Conservation (phyloP, 23 tunicate genomes). For the Halocynthia roretzi region DNA sequence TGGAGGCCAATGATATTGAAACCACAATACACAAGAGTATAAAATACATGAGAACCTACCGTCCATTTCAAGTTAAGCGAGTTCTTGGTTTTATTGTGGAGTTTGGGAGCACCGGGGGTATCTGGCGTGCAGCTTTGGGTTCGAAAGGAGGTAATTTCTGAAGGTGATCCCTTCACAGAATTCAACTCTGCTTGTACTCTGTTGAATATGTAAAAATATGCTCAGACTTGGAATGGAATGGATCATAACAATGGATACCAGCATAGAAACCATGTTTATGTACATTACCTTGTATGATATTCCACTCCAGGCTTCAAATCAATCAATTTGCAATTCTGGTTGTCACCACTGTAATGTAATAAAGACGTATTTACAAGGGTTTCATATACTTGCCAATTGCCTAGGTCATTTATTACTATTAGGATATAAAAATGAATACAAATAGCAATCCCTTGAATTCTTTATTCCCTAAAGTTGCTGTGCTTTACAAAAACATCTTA, state of each 20-base stretch:
- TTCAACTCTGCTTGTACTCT: conserved; percentile 47
- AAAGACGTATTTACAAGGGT: neutral
- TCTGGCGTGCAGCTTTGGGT: conserved; percentile 56
- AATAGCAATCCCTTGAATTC: too few species aligned
- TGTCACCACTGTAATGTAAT: conserved; percentile 20
- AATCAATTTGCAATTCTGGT: neutral
- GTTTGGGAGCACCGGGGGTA: conserved; percentile 53
- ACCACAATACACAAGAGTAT: too few species aligned
- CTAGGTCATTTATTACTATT: too few species aligned
- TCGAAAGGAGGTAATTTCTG: conserved; percentile 46
- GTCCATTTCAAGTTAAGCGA: conserved; percentile 49
- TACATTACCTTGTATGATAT: conserved; percentile 33
- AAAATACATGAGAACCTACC: conserved; percentile 14
- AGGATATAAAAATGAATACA: too few species aligned
- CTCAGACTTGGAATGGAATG: neutral
- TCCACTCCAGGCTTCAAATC: conserved; percentile 56
- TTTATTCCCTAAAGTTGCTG: too few species aligned
- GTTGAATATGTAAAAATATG: neutral
- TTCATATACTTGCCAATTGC: too few species aligned
- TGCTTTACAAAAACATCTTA: too few species aligned
- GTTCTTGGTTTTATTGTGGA: conserved; percentile 29
- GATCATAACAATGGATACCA: neutral
- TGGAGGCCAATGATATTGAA: too few species aligned
- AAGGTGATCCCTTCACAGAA: conserved; percentile 14
- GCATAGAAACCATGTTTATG: neutral